Evolutionary conservation across 2,113 vertebrate species (phyloP).

Genomic region (Mellivora capensis): DNA sequence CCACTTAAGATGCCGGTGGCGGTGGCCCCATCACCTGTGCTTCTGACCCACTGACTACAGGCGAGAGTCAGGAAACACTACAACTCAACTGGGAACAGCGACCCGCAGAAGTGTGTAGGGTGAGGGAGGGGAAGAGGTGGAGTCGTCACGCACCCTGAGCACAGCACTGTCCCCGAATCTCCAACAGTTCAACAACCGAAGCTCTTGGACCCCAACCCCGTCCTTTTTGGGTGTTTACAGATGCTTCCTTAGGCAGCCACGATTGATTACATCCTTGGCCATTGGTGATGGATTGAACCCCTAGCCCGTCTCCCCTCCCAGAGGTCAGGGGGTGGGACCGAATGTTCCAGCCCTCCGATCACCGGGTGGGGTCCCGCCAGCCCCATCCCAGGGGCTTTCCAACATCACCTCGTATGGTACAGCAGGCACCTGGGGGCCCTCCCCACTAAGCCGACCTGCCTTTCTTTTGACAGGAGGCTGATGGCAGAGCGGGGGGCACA

Average conservation of each 20-base stretch:
- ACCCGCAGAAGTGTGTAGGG: background rate
- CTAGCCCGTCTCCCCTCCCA: background rate
- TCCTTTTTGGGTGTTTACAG: background rate
- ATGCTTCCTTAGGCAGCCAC: rapidly evolving
- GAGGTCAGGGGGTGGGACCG: no score
- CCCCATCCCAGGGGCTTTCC: background rate
- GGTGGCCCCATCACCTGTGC: background rate
- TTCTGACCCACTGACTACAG: background rate
- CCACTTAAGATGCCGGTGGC: background rate
- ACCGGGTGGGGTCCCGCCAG: rapidly evolving
- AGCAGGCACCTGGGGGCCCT: background rate
- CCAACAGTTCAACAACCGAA: background rate
- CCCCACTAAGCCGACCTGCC: rapidly evolving
- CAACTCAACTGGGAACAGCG: no score
- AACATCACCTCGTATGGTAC: background rate
- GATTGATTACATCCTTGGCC: background rate
- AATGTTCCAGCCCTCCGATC: rapidly evolving
- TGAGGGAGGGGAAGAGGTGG: rapidly evolving
- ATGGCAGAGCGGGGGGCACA: rapidly evolving
- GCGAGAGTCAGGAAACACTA: no score
- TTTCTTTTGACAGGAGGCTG: rapidly evolving
- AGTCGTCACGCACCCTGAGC: rapidly evolving
- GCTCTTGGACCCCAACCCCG: background rate
- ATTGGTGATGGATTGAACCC: no score
- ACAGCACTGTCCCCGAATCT: rapidly evolving